These are phyloP conservation scores for Nylanderia fulva DNA, from an alignment of 1,140 invertebrate species.

Conservation along the genomic window DNA sequence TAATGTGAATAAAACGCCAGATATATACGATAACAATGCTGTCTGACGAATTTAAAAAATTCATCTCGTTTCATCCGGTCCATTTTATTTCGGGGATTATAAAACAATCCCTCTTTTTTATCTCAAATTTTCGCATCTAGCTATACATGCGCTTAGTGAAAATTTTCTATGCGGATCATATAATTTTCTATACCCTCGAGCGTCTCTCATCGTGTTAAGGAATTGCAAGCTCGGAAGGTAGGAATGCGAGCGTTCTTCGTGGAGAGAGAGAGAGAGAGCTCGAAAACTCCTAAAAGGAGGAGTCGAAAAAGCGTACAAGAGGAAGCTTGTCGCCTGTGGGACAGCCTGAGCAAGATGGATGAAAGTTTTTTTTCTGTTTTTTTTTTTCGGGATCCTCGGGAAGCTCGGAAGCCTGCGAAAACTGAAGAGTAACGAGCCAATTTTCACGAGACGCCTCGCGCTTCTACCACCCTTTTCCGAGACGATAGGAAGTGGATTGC, in stretches of 20 bases:
- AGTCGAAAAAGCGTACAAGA: slow-evolving; percentile 34
- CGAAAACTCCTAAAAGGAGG: slow-evolving; percentile 30
- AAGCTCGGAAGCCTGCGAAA: slow-evolving; percentile 52
- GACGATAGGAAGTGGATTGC: not conserved
- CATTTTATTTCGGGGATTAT: too few relatives aligned
- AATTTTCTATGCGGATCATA: slow-evolving; percentile 15
- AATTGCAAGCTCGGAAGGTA: slow-evolving; percentile 21
- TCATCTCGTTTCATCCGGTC: too few relatives aligned
- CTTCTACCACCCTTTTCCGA: not conserved
- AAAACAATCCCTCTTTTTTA: not conserved
- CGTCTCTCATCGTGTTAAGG: not conserved
- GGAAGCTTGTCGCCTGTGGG: slow-evolving; percentile 62
- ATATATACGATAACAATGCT: too few relatives aligned
- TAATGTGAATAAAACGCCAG: too few relatives aligned
- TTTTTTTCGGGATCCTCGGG: slow-evolving; percentile 56
- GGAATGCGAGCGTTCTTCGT: slow-evolving; percentile 35
- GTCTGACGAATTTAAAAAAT: too few relatives aligned
- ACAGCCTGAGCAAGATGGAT: slow-evolving; percentile 66
- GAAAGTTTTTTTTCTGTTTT: slow-evolving; percentile 73
- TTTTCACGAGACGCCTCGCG: slow-evolving; percentile 58
- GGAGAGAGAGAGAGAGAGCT: too few relatives aligned
- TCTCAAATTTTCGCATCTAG: not conserved
- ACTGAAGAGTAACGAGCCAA: slow-evolving; percentile 72
- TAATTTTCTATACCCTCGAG: not conserved
- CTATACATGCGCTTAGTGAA: not conserved